phyloP scores from a whole-genome alignment of 2,797 vertebrate species.

The Anableps anableps region DNA sequence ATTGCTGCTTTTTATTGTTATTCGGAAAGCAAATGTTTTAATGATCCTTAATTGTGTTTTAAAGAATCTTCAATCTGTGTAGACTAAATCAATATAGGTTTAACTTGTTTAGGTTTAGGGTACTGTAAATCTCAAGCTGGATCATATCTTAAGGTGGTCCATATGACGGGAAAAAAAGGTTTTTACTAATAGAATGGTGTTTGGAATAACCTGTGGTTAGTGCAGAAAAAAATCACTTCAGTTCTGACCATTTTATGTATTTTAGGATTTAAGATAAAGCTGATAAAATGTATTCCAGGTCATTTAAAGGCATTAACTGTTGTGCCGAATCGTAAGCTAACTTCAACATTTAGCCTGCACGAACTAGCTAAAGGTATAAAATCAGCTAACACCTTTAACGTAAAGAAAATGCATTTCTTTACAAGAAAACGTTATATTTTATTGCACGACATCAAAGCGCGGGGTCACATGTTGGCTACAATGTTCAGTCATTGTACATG shows the following conservation, averaged over 20 bases:
- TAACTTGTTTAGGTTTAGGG: neutral
- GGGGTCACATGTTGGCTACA: rapidly evolving
- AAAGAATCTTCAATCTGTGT: neutral
- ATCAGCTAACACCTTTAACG: neutral
- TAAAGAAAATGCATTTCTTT: neutral
- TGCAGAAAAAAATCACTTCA: neutral
- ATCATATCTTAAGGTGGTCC: neutral
- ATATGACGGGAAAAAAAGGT: neutral
- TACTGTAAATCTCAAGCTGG: neutral
- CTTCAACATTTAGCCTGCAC: conserved; percentile 18
- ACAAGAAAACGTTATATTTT: rapidly evolving
- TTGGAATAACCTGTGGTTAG: neutral
- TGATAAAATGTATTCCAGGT: neutral
- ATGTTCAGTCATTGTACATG: neutral
- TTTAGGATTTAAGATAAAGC: neutral
- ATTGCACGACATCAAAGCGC: rapidly evolving
- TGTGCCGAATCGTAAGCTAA: neutral
- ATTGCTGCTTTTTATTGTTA: neutral
- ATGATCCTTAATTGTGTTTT: neutral
- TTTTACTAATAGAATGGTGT: neutral
- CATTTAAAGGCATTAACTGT: neutral
- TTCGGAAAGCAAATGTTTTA: neutral
- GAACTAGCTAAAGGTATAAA: conserved; percentile 37
- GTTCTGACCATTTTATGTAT: neutral
- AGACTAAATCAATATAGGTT: neutral